Conservation (phyloP, 2,113 vertebrate genomes). For the Lamprologus callipterus region DNA sequence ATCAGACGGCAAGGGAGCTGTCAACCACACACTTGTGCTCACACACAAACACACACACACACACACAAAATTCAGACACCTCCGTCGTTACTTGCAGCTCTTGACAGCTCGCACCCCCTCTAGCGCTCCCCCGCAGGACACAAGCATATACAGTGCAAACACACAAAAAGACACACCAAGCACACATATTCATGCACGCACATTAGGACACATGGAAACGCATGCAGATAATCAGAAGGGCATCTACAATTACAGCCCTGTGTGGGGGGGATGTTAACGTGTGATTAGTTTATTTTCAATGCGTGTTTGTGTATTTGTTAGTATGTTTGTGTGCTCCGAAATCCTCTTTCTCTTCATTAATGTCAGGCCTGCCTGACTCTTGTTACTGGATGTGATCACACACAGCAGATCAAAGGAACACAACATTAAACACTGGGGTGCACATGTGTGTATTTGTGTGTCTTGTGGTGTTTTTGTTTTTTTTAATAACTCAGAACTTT, state of each 20-base stretch:
- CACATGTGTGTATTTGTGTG: not conserved
- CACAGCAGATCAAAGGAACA: constrained; percentile 38
- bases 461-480: not conserved
- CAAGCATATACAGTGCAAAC: constrained; percentile 14
- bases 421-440: not conserved
- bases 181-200: not conserved
- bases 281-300: constrained; percentile 26
- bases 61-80: constrained; percentile 35
- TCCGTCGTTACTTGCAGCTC: constrained; percentile 55
- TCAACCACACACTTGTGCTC: constrained; percentile 32
- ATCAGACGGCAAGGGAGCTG: constrained; percentile 61
- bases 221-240: constrained; percentile 4
- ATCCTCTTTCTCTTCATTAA: constrained; percentile 47
- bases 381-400: constrained; percentile 16
- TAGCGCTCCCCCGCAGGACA: constrained; percentile 43
- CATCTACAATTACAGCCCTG: constrained; percentile 35
- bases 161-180: not conserved
- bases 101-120: constrained; percentile 61
- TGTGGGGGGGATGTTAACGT: not conserved
- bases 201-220: not conserved
- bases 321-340: not conserved
- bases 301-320: not conserved
- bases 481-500: not conserved
- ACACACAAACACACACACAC: constrained; percentile 8
- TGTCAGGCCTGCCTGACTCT: constrained; percentile 1